Conservation (phyloP, 2,888 invertebrate genomes). For the Thelaira solivaga region DNA sequence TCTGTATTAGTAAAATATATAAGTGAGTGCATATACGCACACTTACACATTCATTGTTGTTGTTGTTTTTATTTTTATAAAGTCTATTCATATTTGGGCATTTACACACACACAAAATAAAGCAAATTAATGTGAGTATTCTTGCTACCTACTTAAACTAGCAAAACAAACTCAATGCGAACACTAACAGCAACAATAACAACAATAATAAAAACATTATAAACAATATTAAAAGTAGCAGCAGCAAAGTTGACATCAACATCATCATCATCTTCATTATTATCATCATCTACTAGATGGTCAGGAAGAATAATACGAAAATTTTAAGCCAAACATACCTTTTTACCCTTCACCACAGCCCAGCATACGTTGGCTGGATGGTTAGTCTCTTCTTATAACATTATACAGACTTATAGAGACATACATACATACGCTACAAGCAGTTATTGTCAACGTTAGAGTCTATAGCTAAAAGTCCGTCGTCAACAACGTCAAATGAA, state of each 20-base stretch:
- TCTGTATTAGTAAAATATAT: slow-evolving; percentile 56
- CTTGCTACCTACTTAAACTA: slow-evolving; percentile 40
- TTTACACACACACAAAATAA: slow-evolving; percentile 4
- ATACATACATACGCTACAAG: slow-evolving; percentile 49
- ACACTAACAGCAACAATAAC: slow-evolving; percentile 4
- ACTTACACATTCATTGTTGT: too few species aligned
- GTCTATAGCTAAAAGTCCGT: slow-evolving; percentile 70
- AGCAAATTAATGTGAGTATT: slow-evolving; percentile 18
- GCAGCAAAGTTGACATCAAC: slow-evolving; percentile 36
- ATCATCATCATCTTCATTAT: slow-evolving; percentile 19
- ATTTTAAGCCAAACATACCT: slow-evolving; percentile 49
- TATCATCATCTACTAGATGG: slow-evolving; percentile 21
- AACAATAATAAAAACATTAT: slow-evolving; percentile 32
- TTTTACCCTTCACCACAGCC: slow-evolving; percentile 31
- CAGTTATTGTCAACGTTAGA: slow-evolving; percentile 62
- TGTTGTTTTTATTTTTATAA: too few species aligned
- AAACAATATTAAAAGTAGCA: slow-evolving; percentile 35
- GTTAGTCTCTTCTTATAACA: not conserved
- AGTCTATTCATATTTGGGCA: not conserved
- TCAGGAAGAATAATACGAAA: slow-evolving; percentile 53
- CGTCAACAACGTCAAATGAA: slow-evolving; percentile 77
- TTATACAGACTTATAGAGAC: not conserved
- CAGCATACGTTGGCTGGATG: slow-evolving; percentile 1
- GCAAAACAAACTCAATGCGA: slow-evolving; percentile 10
- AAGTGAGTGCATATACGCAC: slow-evolving; percentile 22